Evolutionary conservation across 2,113 vertebrate species (phyloP).

Genomic region (Etheostoma spectabile): DNA sequence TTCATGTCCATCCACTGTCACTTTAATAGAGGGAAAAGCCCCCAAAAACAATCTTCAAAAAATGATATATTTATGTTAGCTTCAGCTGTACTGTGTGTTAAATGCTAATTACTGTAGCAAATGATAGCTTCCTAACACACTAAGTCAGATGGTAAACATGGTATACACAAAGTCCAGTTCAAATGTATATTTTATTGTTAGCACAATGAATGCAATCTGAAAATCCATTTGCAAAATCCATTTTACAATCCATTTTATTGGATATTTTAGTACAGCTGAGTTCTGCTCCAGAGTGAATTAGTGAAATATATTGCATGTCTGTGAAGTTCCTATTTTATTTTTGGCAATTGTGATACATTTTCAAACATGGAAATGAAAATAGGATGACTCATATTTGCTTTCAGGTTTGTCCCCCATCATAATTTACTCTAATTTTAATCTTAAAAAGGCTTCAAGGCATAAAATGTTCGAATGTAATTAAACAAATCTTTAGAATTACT

Average conservation of each 20-base stretch:
- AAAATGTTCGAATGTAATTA: slow-evolving; percentile 23
- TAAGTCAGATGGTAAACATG: neutral
- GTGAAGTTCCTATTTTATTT: neutral
- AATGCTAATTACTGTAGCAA: neutral
- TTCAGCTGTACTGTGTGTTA: neutral
- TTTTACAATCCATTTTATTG: neutral
- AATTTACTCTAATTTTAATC: neutral
- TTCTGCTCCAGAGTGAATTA: neutral
- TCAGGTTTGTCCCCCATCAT: slow-evolving; percentile 1
- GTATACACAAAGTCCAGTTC: neutral
- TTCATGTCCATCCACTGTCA: too few relatives aligned
- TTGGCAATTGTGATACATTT: neutral
- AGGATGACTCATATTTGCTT: neutral
- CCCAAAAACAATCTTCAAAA: too few relatives aligned
- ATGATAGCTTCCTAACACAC: neutral
- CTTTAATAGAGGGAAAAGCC: too few relatives aligned
- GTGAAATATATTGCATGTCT: neutral
- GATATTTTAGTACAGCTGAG: neutral
- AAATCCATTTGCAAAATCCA: neutral
- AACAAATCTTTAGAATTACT: slow-evolving; percentile 11
- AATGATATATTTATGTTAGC: neutral
- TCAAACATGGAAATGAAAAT: slow-evolving; percentile 16
- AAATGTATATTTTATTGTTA: neutral
- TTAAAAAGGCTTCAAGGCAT: neutral
- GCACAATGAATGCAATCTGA: neutral